Conservation (phyloP, 2,113 vertebrate species). For the Callorhinus ursinus region DNA sequence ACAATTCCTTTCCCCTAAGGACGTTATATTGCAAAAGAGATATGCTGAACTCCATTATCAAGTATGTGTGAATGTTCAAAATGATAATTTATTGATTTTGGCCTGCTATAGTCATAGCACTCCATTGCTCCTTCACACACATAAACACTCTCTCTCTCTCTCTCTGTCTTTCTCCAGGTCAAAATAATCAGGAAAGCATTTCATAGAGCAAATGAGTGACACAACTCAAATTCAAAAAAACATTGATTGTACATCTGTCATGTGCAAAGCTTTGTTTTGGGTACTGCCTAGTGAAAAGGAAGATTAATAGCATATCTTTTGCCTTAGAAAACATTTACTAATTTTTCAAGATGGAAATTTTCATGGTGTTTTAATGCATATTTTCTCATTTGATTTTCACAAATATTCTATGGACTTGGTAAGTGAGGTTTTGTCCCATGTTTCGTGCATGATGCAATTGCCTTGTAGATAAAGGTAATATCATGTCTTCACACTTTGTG, state of each 20-base stretch:
- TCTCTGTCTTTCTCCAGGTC: background rate
- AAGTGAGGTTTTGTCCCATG: background rate
- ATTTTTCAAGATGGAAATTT: background rate
- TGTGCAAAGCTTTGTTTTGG: background rate
- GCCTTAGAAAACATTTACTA: background rate
- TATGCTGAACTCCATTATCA: background rate
- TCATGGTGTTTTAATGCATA: background rate
- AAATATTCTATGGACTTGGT: background rate
- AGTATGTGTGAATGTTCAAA: conserved; percentile 25
- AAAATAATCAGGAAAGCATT: background rate
- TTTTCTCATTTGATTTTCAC: background rate
- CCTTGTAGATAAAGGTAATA: background rate
- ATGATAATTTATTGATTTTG: background rate
- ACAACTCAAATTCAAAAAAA: background rate
- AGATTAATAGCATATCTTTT: background rate
- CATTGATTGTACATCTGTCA: background rate
- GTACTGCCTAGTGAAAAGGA: background rate
- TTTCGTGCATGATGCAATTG: background rate
- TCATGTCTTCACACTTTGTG: background rate
- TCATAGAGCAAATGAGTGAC: background rate
- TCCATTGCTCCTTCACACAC: background rate
- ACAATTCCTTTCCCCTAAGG: background rate
- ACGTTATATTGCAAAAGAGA: background rate
- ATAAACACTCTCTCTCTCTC: background rate
- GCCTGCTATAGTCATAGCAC: background rate